phyloP scores from a whole-genome alignment of 1,140 invertebrate genomes.

The Carcinoscorpius rotundicauda region DNA sequence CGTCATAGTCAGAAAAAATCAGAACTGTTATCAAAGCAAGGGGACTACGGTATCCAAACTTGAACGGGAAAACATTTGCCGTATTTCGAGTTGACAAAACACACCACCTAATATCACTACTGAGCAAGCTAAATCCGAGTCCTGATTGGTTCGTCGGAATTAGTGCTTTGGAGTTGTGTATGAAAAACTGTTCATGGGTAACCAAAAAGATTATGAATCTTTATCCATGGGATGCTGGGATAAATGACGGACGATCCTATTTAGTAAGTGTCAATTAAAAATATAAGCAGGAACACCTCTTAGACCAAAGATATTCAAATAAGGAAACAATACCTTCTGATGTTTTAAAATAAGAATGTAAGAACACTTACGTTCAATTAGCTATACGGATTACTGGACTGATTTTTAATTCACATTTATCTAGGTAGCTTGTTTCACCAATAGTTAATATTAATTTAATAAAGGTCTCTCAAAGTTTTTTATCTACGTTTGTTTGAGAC shows the following conservation, averaged over 20 bases:
- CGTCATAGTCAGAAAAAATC: constrained; percentile 52
- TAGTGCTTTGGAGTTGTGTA: constrained; percentile 71
- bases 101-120: constrained; percentile 78
- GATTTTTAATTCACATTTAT: no score
- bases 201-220: constrained; percentile 64
- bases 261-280: constrained; percentile 46
- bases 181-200: constrained; percentile 76
- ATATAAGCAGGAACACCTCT: no score
- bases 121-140: constrained; percentile 88
- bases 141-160: constrained; percentile 96
- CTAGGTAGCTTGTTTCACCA: no score
- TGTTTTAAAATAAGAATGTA: no score
- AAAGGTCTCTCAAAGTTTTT: no score
- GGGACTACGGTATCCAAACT: constrained; percentile 83
- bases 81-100: constrained; percentile 75
- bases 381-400: no score
- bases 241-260: constrained; percentile 83
- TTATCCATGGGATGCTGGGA: constrained; percentile 89
- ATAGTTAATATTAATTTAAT: no score
- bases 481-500: no score
- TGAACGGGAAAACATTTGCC: constrained; percentile 75
- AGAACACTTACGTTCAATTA: no score
- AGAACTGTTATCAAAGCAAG: constrained; percentile 89
- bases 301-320: no score
- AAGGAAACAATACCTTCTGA: no score